Conservation (phyloP, 2,888 invertebrate species). For the Plagiodera versicolora region DNA sequence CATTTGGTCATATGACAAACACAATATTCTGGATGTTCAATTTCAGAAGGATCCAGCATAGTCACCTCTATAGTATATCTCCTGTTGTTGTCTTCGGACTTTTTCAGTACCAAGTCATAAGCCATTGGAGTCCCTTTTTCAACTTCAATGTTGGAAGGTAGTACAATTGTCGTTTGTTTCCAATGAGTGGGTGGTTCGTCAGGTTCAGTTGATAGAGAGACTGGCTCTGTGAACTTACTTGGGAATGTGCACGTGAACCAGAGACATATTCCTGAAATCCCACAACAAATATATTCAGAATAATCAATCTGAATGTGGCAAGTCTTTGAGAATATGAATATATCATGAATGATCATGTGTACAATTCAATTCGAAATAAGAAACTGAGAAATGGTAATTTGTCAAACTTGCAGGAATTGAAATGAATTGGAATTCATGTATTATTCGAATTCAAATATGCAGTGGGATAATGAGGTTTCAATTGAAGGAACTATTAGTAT, state of each 20-base stretch:
- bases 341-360: too few relatives aligned
- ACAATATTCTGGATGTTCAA: slow-evolving; percentile 79
- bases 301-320: not conserved
- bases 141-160: slow-evolving; percentile 66
- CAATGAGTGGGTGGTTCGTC: slow-evolving; percentile 65
- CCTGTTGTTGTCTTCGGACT: slow-evolving; percentile 57
- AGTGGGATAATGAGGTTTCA: too few relatives aligned
- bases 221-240: slow-evolving; percentile 40
- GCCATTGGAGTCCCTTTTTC: slow-evolving; percentile 68
- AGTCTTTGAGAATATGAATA: too few relatives aligned
- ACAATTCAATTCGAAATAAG: too few relatives aligned
- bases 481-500: too few relatives aligned
- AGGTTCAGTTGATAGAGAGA: slow-evolving; percentile 63
- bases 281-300: not conserved
- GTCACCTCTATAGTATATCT: slow-evolving; percentile 72
- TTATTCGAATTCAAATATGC: too few relatives aligned
- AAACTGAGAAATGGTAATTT: too few relatives aligned
- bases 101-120: slow-evolving; percentile 66
- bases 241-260: slow-evolving; percentile 79
- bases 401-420: too few relatives aligned
- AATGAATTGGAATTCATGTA: too few relatives aligned
- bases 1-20: slow-evolving; percentile 77
- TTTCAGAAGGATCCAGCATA: slow-evolving; percentile 67
- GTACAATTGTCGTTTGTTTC: slow-evolving; percentile 74
- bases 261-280: slow-evolving; percentile 65